Conservation (phyloP, 2,888 invertebrate species). For the Hypolimnas misippus region DNA sequence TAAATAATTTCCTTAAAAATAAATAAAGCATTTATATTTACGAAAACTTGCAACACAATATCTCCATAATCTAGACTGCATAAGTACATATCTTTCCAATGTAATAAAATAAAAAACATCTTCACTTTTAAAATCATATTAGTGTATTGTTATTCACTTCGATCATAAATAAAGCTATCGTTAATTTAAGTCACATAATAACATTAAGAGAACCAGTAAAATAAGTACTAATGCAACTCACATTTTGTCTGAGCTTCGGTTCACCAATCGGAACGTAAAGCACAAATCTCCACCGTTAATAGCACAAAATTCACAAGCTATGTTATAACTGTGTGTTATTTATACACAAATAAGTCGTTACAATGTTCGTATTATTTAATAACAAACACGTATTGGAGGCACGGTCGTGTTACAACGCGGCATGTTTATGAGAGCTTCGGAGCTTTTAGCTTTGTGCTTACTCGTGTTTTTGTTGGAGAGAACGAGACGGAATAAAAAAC, state of each 20-base stretch:
- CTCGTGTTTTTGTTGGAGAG: slow-evolving; percentile 68
- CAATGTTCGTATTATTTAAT: slow-evolving; percentile 58
- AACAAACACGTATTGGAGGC: slow-evolving; percentile 55
- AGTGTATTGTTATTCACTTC: too few species aligned
- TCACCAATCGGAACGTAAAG: slow-evolving; percentile 7
- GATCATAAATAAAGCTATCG: too few species aligned
- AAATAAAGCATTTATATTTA: too few species aligned
- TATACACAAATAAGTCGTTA: slow-evolving; percentile 66
- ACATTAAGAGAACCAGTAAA: slow-evolving; percentile 8
- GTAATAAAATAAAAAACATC: too few species aligned
- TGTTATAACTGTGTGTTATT: slow-evolving; percentile 43
- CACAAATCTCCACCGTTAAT: slow-evolving; percentile 6
- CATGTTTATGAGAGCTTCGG: slow-evolving; percentile 54
- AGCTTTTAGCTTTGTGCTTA: slow-evolving; percentile 56
- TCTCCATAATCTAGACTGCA: too few species aligned
- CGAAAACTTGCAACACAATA: too few species aligned
- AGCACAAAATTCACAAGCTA: slow-evolving; percentile 4
- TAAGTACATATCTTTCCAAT: too few species aligned
- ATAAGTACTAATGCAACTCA: slow-evolving; percentile 4
- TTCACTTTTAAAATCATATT: too few species aligned
- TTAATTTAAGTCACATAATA: too few species aligned
- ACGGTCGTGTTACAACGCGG: slow-evolving; percentile 50
- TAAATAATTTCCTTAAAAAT: too few species aligned
- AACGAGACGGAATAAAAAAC: slow-evolving; percentile 70
- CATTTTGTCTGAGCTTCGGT: slow-evolving; percentile 2